These are phyloP conservation scores for Neolamprologus kungweensis DNA, from an alignment of 2,113 vertebrate genomes.

Conservation along the genomic window DNA sequence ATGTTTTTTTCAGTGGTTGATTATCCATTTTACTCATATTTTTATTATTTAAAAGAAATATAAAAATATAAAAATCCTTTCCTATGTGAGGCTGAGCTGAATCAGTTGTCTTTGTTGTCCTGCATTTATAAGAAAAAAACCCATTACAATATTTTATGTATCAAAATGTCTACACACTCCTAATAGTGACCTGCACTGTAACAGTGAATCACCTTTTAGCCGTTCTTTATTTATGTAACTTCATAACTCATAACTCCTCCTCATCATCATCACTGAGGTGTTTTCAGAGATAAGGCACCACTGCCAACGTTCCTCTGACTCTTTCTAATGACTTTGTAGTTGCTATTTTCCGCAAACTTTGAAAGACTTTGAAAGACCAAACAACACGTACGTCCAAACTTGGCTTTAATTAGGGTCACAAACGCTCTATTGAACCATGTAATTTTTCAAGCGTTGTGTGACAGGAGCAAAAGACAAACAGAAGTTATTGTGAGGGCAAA, in stretches of 20 bases:
- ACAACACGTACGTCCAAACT: neutral
- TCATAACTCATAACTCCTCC: neutral
- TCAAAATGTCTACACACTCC: neutral
- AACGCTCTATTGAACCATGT: conserved; percentile 26
- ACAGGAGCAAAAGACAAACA: neutral
- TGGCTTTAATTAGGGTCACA: conserved; percentile 36
- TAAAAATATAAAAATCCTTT: neutral
- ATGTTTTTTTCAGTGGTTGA: no score
- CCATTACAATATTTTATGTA: neutral
- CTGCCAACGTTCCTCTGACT: neutral
- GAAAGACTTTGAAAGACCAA: conserved; percentile 48
- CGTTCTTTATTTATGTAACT: neutral
- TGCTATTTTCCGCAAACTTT: conserved; percentile 14
- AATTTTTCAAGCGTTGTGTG: conserved; percentile 39
- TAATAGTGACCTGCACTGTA: neutral
- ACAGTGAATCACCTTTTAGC: neutral
- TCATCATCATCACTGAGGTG: neutral
- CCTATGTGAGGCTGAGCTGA: neutral
- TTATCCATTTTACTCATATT: neutral
- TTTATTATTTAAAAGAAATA: neutral
- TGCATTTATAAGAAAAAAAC: neutral
- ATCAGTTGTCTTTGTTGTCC: neutral
- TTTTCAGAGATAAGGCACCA: neutral
- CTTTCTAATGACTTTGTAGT: neutral
- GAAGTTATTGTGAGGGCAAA: neutral